Percentiles rank a stretch among this genome's conserved stretches.
phyloP scores from a whole-genome alignment of 1,140 invertebrate genomes.

The Trichonephila clavipes region DNA sequence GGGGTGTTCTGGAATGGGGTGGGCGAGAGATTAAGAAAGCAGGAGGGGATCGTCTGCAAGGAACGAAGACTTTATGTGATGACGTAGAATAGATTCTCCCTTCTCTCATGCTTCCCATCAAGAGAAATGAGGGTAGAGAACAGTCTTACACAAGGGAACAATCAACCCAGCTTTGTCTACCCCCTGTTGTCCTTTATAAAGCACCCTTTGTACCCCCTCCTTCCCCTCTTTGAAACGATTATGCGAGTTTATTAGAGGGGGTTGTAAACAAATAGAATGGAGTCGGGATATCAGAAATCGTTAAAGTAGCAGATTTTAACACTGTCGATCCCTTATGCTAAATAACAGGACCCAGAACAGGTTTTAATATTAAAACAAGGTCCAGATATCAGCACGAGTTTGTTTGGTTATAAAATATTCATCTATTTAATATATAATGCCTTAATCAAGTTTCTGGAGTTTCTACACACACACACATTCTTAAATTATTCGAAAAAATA shows the following conservation, averaged over 20 bases:
- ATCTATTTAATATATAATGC: no score
- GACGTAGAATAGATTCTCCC: not conserved
- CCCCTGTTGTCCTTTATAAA: constrained; percentile 12
- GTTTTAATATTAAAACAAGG: no score
- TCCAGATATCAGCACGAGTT: no score
- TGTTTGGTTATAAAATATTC: no score
- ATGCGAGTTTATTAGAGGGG: constrained; percentile 4
- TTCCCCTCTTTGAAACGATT: constrained; percentile 39
- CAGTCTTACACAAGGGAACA: constrained; percentile 37
- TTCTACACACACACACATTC: no score
- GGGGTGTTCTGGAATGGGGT: not conserved
- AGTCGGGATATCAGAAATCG: not conserved
- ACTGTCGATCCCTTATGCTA: no score
- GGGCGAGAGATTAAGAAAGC: constrained; percentile 43
- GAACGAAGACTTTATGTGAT: constrained; percentile 33
- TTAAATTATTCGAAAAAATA: no score
- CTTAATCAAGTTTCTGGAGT: no score
- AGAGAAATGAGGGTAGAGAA: constrained; percentile 29
- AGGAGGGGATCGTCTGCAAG: not conserved
- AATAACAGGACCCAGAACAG: no score
- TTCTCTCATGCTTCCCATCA: not conserved
- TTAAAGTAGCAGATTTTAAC: no score
- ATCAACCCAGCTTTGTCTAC: constrained; percentile 42
- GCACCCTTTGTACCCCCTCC: not conserved
- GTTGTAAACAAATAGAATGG: constrained; percentile 17